These are phyloP conservation scores for Paratrypauchen microcephalus DNA, from an alignment of 2,797 vertebrate species.

Conservation along the genomic window DNA sequence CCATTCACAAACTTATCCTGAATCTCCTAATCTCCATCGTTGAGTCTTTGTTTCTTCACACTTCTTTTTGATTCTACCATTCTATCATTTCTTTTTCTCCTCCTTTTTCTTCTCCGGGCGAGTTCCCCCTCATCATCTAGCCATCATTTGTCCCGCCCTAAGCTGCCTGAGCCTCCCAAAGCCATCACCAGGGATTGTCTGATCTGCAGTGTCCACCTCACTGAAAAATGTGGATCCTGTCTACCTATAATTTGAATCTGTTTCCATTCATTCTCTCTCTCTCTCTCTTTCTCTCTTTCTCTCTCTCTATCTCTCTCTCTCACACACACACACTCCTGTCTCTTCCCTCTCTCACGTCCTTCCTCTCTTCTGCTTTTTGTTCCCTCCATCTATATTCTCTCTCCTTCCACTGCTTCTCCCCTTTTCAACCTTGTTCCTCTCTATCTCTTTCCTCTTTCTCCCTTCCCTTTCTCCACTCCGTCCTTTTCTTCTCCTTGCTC, in stretches of 20 bases:
- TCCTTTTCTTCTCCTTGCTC: too few species aligned
- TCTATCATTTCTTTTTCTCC: constrained; percentile 18
- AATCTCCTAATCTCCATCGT: constrained; percentile 30
- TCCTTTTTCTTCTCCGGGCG: neutral
- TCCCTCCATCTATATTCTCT: constrained; percentile 1
- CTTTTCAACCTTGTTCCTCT: constrained; percentile 5
- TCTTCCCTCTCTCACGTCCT: neutral
- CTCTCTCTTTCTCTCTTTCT: constrained; percentile 20
- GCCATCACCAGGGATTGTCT: constrained; percentile 70
- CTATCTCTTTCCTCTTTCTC: neutral
- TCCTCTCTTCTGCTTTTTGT: neutral
- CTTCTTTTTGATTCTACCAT: constrained; percentile 52
- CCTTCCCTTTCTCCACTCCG: too few species aligned
- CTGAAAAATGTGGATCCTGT: constrained; percentile 72
- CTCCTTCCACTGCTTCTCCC: neutral
- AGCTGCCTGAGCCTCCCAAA: constrained; percentile 71
- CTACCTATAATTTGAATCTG: constrained; percentile 65
- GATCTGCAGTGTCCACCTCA: constrained; percentile 54
- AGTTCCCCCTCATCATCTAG: constrained; percentile 56
- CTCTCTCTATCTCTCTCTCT: constrained; percentile 19
- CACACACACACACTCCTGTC: too few species aligned
- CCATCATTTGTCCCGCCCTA: constrained; percentile 65
- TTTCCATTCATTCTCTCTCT: constrained; percentile 63
- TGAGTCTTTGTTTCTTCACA: constrained; percentile 57
- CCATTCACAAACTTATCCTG: neutral